Base-by-base conservation (phyloP, 1,140 invertebrate genomes). In the Heliconius himera region DNA sequence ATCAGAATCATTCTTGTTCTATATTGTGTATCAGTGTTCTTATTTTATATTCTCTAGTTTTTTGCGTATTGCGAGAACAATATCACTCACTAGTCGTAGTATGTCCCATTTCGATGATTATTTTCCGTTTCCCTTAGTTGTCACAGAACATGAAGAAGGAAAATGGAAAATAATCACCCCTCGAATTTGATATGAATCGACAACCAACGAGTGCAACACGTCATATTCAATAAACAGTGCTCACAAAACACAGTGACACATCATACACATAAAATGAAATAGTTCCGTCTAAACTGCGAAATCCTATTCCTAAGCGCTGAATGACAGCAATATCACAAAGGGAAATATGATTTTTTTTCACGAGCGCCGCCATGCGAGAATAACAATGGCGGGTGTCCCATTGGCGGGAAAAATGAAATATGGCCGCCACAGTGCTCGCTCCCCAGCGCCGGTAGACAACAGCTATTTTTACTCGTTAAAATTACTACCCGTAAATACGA, bases 341-440 rank as follows among this genome's bases (percentile, higher is more conserved):
- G 77, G 71, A 78, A 78, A 78, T 78, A 74, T 78, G 77, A 66
- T 26, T 78, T 78, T 78, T 78, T 72, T 54, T 72, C 51, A 51
- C 74, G 79, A 73, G 74, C 79, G 54, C 75, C 70, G 74, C 60
- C 74, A 84, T 82, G 81, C 82, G 83, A 85, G 79, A 83, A 85
- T 85, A 84, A 85, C 86, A 88, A 87, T 86, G 87, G 82, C 81
- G 83, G 78, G 81, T 84, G 79, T 88, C 81, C 84, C 83, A 78
- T 78, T 82, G 80, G 81, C 81, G 83, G 86, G 84, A 83, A 86
- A 71, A 86, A 87, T 87, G 87, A 87, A 89, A 86, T 86, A 86
- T 88, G 86, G 84, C 82, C 76, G 82, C 84, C 85, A 84, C 84
- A 85, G 82, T 74, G 81, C 82, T 74, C 71, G 79, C 51, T 76